A percentile compares a stretch with the other conserved stretches of the same genome.
Conservation (phyloP, 1,140 invertebrate genomes). For the Panonychus citri region DNA sequence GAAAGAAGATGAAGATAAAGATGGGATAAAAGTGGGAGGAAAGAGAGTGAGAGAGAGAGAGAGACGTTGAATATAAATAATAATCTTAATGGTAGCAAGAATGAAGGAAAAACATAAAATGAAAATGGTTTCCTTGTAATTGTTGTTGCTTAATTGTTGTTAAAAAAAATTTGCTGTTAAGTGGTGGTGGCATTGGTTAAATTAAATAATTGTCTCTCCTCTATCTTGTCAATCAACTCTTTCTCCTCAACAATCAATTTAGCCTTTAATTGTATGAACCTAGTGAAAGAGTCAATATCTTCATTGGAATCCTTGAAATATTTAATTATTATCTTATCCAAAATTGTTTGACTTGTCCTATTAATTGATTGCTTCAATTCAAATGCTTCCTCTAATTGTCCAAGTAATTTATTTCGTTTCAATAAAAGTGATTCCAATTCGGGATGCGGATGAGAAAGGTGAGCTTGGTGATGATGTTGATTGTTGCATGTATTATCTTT, state of each 20-base stretch:
- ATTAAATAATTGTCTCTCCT: background rate
- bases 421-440: background rate
- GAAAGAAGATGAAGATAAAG: too few species aligned
- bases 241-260: constrained; percentile 1
- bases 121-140: too few species aligned
- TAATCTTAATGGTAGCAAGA: too few species aligned
- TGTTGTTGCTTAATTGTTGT: too few species aligned
- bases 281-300: background rate
- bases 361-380: constrained; percentile 1
- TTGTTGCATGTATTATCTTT: background rate
- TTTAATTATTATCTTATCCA: constrained; percentile 2
- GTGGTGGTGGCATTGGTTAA: too few species aligned
- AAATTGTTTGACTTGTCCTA: background rate
- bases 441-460: background rate
- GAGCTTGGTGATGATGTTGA: background rate
- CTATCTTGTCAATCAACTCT: constrained; percentile 1
- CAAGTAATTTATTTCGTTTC: constrained; percentile 4
- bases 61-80: too few species aligned
- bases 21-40: too few species aligned
- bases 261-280: background rate
- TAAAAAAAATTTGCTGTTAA: too few species aligned
- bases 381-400: constrained; percentile 5
- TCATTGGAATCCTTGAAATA: background rate
- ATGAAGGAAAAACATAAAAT: too few species aligned
- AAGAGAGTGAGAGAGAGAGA: too few species aligned